Percentiles rank a stretch among this genome's conserved stretches.
Evolutionary conservation across 2,113 vertebrate species (phyloP).

Genomic region (Malurus melanocephalus): DNA sequence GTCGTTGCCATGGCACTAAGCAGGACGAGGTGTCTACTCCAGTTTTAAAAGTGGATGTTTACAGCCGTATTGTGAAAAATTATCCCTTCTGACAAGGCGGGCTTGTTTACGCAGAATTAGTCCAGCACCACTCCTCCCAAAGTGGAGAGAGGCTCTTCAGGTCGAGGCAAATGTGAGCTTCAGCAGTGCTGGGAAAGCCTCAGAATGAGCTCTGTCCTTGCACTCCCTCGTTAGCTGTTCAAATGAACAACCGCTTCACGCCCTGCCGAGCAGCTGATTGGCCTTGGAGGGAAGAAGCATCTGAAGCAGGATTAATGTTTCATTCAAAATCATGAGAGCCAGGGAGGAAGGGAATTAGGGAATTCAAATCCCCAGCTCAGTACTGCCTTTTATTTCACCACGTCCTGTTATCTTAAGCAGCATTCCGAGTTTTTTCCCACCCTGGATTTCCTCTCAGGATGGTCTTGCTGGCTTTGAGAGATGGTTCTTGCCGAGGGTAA

Average conservation of each 20-base stretch:
- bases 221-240: slow-evolving; percentile 36
- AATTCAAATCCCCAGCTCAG: slow-evolving; percentile 15
- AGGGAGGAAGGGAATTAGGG: slow-evolving; percentile 17
- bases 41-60: neutral
- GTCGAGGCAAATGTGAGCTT: slow-evolving; percentile 28
- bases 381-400: slow-evolving; percentile 7
- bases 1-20: slow-evolving; percentile 42
- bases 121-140: neutral
- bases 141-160: neutral
- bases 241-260: slow-evolving; percentile 42
- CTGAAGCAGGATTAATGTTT: slow-evolving; percentile 64
- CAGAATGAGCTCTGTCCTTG: slow-evolving; percentile 21
- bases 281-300: slow-evolving; percentile 61
- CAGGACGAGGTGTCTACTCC: slow-evolving; percentile 1
- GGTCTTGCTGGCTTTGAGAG: neutral
- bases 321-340: slow-evolving; percentile 41
- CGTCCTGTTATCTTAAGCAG: neutral
- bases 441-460: neutral
- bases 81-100: slow-evolving; percentile 10
- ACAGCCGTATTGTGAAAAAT: neutral
- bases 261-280: slow-evolving; percentile 60
- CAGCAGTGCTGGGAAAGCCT: slow-evolving; percentile 4
- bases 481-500: neutral
- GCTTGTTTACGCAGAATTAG: slow-evolving; percentile 7
- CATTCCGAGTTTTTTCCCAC: neutral